A percentile compares a stretch with the other conserved stretches of the same genome.
Conservation (phyloP, 2,888 invertebrate genomes). For the Scaptomyza tumidula region DNA sequence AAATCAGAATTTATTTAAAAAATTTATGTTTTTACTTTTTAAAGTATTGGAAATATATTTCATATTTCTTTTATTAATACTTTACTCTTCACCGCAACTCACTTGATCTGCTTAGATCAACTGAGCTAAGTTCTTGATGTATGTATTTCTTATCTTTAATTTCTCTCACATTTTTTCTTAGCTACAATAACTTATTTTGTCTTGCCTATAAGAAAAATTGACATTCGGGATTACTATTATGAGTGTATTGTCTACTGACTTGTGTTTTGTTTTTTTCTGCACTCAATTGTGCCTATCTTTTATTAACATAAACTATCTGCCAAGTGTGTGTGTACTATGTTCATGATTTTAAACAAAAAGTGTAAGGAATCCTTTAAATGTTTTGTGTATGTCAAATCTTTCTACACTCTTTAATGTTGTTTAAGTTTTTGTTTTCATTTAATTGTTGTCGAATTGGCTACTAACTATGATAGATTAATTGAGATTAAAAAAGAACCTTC, state of each 20-base stretch:
- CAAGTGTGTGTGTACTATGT: conserved; percentile 6
- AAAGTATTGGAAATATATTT: background rate
- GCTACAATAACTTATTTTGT: conserved; percentile 28
- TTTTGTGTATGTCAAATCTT: conserved; percentile 44
- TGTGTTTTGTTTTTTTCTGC: conserved; percentile 32
- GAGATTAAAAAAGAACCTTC: no score
- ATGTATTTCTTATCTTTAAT: background rate
- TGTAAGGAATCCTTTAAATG: conserved; percentile 27
- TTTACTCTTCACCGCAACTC: background rate
- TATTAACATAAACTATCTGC: conserved; percentile 20
- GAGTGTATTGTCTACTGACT: conserved; percentile 37
- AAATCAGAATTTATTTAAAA: background rate
- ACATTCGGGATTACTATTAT: conserved; percentile 76
- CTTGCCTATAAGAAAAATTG: conserved; percentile 74
- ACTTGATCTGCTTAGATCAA: conserved; percentile 1
- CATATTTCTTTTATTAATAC: background rate
- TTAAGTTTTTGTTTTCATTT: conserved; percentile 40
- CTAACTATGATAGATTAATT: conserved; percentile 59
- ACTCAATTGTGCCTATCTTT: background rate
- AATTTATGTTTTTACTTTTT: background rate
- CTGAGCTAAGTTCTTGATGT: background rate
- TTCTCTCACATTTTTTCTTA: conserved; percentile 37
- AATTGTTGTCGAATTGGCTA: conserved; percentile 72
- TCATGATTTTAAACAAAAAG: conserved; percentile 6
- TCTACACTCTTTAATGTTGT: conserved; percentile 36